Conservation (phyloP, 1,140 invertebrate genomes). For the Olivierus martensii region DNA sequence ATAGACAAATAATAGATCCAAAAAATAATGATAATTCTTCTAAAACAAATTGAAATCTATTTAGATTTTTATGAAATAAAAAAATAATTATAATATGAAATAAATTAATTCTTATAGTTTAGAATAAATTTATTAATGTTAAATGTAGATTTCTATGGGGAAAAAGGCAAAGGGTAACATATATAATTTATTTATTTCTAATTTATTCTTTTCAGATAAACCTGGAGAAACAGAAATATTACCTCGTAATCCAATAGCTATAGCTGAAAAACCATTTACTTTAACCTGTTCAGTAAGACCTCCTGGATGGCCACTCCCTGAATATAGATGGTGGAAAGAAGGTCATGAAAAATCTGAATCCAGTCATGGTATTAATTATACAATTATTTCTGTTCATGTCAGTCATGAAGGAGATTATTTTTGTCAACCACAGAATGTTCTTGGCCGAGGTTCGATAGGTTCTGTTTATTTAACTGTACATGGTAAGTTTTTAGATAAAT, state of each 20-base stretch:
- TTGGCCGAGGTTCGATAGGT: constrained; percentile 67
- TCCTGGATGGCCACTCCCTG: constrained; percentile 72
- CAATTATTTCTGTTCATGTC: constrained; percentile 64
- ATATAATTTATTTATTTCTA: no score
- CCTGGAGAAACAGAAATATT: constrained; percentile 69
- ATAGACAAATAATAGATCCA: no score
- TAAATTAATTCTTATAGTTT: no score
- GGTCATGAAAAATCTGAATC: constrained; percentile 41
- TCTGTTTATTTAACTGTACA: constrained; percentile 69
- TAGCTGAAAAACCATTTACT: constrained; percentile 66
- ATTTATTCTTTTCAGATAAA: constrained; percentile 37
- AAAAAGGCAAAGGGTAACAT: no score
- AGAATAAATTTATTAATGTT: no score
- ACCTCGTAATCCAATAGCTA: constrained; percentile 65
- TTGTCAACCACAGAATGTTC: constrained; percentile 74
- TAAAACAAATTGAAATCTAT: no score
- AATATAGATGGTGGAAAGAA: constrained; percentile 72
- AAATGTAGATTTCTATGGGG: no score
- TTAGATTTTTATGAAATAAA: no score
- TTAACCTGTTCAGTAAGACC: constrained; percentile 72
- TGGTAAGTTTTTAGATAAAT: constrained; percentile 20
- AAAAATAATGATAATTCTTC: no score
- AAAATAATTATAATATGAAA: no score
- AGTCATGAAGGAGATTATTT: constrained; percentile 74
- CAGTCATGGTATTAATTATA: constrained; percentile 62